A percentile compares a stretch with the other conserved stretches of the same genome.
phyloP scores from a whole-genome alignment of 2,113 vertebrate species.

The Butorides virescens region DNA sequence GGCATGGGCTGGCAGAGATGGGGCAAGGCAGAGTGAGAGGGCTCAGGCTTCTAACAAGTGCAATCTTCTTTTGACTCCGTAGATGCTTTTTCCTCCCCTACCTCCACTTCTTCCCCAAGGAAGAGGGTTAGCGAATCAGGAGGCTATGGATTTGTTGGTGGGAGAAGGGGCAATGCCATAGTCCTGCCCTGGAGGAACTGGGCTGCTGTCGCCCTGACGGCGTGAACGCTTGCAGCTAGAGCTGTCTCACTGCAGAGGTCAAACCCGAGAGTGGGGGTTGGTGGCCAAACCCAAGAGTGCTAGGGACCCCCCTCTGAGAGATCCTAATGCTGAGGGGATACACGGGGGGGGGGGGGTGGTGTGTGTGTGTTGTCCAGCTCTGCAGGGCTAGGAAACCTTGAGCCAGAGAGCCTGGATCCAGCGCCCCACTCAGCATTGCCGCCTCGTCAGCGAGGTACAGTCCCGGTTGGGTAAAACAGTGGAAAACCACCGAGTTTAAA shows the following conservation, averaged over 20 bases:
- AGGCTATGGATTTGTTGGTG: background rate
- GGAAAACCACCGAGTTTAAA: background rate
- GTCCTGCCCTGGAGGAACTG: background rate
- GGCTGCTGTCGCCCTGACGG: background rate
- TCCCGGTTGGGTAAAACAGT: background rate
- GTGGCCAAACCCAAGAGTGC: background rate
- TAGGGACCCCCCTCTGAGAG: background rate
- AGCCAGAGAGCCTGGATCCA: background rate
- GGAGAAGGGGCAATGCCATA: background rate
- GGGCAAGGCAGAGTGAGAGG: background rate
- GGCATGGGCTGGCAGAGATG: background rate
- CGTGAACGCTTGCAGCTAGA: background rate
- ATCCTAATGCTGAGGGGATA: background rate
- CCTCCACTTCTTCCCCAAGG: background rate
- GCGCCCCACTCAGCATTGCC: background rate
- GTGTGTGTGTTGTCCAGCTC: too few relatives aligned
- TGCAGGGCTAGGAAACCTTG: background rate
- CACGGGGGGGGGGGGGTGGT: too few relatives aligned
- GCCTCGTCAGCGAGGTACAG: background rate
- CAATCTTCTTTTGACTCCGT: background rate
- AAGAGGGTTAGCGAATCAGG: background rate
- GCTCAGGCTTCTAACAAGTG: background rate
- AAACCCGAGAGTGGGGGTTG: background rate
- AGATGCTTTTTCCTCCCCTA: background rate
- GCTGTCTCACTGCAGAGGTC: background rate